Conservation (phyloP, 2,888 invertebrate genomes). For the Toxonevra muliebris region DNA sequence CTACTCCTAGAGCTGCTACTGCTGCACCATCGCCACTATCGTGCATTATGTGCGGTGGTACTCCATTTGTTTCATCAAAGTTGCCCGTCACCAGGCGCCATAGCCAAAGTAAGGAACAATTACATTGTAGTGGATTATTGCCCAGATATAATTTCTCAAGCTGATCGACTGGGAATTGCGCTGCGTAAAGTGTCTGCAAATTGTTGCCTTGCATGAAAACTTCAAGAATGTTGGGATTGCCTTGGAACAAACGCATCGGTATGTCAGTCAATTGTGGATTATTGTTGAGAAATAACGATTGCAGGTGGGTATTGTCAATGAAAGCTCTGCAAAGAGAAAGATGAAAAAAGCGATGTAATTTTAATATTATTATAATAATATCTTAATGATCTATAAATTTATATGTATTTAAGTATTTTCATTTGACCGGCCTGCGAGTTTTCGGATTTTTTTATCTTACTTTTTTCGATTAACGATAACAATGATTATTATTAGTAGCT, state of each 20-base stretch:
- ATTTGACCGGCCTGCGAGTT: too few relatives aligned
- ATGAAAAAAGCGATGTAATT: too few relatives aligned
- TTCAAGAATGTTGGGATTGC: conserved; percentile 80
- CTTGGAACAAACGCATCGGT: conserved; percentile 84
- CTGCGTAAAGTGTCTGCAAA: conserved; percentile 78
- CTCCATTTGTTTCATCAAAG: conserved; percentile 46
- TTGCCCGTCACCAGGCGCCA: conserved; percentile 73
- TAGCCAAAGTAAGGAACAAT: conserved; percentile 87
- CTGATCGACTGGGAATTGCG: conserved; percentile 84
- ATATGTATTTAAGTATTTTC: too few relatives aligned
- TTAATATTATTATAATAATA: too few relatives aligned
- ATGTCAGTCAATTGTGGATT: conserved; percentile 78
- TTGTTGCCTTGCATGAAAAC: conserved; percentile 82
- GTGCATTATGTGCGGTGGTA: conserved; percentile 29
- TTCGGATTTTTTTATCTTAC: too few relatives aligned
- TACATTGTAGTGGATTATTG: conserved; percentile 86
- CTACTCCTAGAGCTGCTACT: conserved; percentile 55
- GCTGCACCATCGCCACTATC: conserved; percentile 47
- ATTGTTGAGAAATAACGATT: conserved; percentile 80
- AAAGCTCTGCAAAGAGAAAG: conserved; percentile 70
- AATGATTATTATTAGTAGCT: too few relatives aligned
- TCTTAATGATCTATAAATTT: too few relatives aligned
- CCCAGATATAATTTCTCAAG: conserved; percentile 78
- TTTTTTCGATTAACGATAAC: too few relatives aligned
- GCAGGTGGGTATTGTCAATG: conserved; percentile 84